Evolutionary conservation across 2,113 vertebrate genomes (phyloP).

Genomic region (Anhinga anhinga): DNA sequence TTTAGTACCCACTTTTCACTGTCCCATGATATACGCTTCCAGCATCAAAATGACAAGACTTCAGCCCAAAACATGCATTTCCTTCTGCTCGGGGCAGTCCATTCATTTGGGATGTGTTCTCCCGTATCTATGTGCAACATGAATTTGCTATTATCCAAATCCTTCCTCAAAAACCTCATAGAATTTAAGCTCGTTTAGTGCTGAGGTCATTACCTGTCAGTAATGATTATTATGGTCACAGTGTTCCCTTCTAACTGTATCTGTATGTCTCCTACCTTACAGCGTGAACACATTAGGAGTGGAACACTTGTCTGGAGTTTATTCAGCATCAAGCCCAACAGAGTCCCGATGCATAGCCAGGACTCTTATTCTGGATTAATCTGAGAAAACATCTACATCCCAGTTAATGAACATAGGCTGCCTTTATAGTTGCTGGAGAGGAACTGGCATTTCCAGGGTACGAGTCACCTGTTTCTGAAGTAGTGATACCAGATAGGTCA

Average conservation of each 20-base stretch:
- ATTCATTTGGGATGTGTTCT: neutral
- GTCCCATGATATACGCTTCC: neutral
- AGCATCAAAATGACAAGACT: neutral
- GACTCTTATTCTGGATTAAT: neutral
- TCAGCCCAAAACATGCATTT: neutral
- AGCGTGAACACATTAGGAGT: neutral
- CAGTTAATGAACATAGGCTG: neutral
- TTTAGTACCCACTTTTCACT: neutral
- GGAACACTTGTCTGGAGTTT: neutral
- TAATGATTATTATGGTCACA: neutral
- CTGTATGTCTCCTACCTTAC: neutral
- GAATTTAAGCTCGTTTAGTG: neutral
- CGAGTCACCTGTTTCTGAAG: conserved; percentile 13
- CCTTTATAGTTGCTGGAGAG: neutral
- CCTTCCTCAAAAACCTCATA: neutral
- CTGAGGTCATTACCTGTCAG: neutral
- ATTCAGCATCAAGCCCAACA: neutral
- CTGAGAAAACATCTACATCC: neutral
- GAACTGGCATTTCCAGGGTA: neutral
- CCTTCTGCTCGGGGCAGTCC: neutral
- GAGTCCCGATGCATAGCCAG: neutral
- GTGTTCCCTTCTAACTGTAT: neutral
- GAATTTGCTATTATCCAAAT: neutral
- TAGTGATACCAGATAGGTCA: neutral
- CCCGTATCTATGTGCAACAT: neutral